phyloP scores from a whole-genome alignment of 2,888 invertebrate species.

The Caenorhabditis virilis region DNA sequence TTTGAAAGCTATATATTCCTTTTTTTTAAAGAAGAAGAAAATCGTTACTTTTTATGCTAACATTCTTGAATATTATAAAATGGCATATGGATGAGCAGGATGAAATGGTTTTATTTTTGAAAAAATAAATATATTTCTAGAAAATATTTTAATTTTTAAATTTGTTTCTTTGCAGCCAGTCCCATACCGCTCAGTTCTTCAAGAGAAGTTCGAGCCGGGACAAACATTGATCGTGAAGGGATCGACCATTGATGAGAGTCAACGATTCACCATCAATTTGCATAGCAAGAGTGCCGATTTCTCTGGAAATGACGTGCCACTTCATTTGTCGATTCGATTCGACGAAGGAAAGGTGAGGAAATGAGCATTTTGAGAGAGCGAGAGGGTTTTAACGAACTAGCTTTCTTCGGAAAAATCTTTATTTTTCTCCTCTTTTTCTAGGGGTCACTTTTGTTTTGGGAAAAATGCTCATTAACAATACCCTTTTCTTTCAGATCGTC shows the following conservation, averaged over 20 bases:
- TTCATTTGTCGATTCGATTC: conserved; percentile 66
- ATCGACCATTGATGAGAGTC: conserved; percentile 63
- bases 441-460: conserved; percentile 26
- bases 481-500: conserved; percentile 50
- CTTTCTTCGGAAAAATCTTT: no score
- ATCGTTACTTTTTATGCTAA: conserved; percentile 39
- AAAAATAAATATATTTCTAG: neutral
- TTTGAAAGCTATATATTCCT: conserved; percentile 11
- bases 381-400: no score
- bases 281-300: conserved; percentile 66
- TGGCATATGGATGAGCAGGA: conserved; percentile 44
- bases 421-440: no score
- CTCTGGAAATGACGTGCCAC: conserved; percentile 67
- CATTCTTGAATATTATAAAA: conserved; percentile 35
- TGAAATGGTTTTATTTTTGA: conserved; percentile 9
- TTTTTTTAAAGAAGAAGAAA: no score
- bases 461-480: neutral
- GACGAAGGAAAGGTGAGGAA: conserved; percentile 68
- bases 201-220: conserved; percentile 65
- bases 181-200: conserved; percentile 65
- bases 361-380: no score
- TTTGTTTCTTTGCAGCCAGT: conserved; percentile 62
- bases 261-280: conserved; percentile 66
- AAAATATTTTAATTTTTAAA: no score
- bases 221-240: conserved; percentile 67